Conservation (phyloP, 2,113 vertebrate genomes). For the Pseudolaguvia tuberculata region DNA sequence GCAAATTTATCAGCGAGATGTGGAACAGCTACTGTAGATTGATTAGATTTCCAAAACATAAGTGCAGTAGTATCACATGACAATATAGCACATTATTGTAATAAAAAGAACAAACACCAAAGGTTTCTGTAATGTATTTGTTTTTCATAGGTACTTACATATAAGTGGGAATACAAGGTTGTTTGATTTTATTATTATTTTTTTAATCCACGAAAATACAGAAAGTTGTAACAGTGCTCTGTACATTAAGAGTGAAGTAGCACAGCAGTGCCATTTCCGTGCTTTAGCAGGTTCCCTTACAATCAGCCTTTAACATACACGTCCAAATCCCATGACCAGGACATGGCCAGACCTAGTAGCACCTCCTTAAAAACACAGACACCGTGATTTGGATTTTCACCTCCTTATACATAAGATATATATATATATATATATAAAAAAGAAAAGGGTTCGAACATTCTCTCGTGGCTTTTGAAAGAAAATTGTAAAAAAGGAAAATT, state of each 20-base stretch:
- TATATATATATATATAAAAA: too few species aligned
- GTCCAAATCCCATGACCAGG: constrained; percentile 56
- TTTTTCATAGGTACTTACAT: constrained; percentile 78
- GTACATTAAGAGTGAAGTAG: constrained; percentile 68
- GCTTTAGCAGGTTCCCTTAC: constrained; percentile 53
- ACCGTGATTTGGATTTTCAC: constrained; percentile 45
- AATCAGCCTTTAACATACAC: constrained; percentile 55
- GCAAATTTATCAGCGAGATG: background rate
- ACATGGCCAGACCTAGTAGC: constrained; percentile 66
- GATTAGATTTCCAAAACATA: background rate
- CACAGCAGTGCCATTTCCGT: constrained; percentile 49
- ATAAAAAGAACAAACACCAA: constrained; percentile 38
- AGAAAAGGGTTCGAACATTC: constrained; percentile 25
- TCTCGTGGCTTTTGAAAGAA: constrained; percentile 2
- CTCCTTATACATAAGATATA: constrained; percentile 41
- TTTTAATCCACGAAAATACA: constrained; percentile 66
- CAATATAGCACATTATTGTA: background rate
- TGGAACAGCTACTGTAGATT: background rate
- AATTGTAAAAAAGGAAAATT: background rate
- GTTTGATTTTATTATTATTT: constrained; percentile 7
- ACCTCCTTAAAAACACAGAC: constrained; percentile 53
- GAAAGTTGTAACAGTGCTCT: constrained; percentile 70
- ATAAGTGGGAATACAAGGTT: constrained; percentile 70
- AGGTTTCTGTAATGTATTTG: constrained; percentile 62
- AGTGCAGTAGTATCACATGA: background rate